Conservation (phyloP, 2,888 invertebrate genomes). For the Drosophila formosana region DNA sequence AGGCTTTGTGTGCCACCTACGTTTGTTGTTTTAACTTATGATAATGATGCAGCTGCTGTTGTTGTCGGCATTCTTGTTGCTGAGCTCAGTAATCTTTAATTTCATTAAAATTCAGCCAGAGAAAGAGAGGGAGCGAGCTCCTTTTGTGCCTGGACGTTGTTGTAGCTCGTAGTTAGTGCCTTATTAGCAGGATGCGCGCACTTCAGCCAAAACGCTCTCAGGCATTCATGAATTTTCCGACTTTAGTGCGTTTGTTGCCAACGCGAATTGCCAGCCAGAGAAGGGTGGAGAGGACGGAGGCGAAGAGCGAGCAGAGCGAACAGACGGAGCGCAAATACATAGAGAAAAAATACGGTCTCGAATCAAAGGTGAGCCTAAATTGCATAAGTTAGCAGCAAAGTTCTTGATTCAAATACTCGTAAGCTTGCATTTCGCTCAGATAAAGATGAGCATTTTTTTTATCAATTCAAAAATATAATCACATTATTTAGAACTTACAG, state of each 20-base stretch:
- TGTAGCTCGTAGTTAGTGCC: constrained; percentile 52
- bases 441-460: too few relatives aligned
- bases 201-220: constrained; percentile 62
- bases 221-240: constrained; percentile 72
- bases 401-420: too few relatives aligned
- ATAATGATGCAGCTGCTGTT: constrained; percentile 34
- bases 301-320: too few relatives aligned
- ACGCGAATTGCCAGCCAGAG: constrained; percentile 5
- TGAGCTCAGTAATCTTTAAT: constrained; percentile 73
- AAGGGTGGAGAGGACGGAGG: background rate
- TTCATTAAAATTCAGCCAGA: constrained; percentile 69
- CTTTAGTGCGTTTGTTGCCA: constrained; percentile 64
- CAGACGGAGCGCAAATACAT: background rate
- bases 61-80: constrained; percentile 2
- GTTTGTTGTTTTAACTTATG: constrained; percentile 34
- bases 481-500: too few relatives aligned
- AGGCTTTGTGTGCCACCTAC: constrained; percentile 8
- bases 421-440: too few relatives aligned
- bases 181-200: constrained; percentile 62
- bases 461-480: too few relatives aligned
- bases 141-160: constrained; percentile 5
- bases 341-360: background rate
- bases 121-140: background rate
- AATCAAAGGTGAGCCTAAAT: background rate
- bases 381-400: too few relatives aligned